These are phyloP conservation scores for Anastrepha obliqua DNA, from an alignment of 1,140 invertebrate species.

Conservation along the genomic window DNA sequence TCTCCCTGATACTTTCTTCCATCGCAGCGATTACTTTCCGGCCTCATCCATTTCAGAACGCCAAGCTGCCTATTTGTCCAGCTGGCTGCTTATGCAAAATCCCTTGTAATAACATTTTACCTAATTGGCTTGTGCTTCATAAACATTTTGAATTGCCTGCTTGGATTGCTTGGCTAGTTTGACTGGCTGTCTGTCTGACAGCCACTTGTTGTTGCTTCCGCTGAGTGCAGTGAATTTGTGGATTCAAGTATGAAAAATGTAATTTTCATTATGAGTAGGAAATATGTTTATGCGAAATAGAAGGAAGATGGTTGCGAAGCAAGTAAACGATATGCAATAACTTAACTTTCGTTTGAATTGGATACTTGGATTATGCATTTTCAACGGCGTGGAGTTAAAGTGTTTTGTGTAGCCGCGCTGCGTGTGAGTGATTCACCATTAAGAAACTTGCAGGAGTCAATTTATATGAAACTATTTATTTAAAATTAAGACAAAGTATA, in stretches of 20 bases:
- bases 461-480: neutral
- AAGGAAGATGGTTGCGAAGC: neutral
- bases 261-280: constrained; percentile 39
- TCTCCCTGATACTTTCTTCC: neutral
- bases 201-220: neutral
- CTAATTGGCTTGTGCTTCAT: constrained; percentile 48
- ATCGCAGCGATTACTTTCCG: neutral
- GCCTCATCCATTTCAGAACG: constrained; percentile 1
- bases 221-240: neutral
- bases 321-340: neutral
- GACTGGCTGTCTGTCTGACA: neutral
- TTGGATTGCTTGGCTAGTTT: neutral
- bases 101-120: constrained; percentile 50
- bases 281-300: neutral
- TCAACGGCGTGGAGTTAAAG: neutral
- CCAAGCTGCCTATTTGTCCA: constrained; percentile 39
- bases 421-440: constrained; percentile 8
- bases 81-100: constrained; percentile 33
- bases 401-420: neutral
- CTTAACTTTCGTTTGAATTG: neutral
- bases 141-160: constrained; percentile 18
- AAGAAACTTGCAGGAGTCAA: neutral
- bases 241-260: constrained; percentile 17
- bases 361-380: neutral
- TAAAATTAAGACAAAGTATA: neutral